phyloP scores from a whole-genome alignment of 2,113 vertebrate species.

The Fregetta grallaria region DNA sequence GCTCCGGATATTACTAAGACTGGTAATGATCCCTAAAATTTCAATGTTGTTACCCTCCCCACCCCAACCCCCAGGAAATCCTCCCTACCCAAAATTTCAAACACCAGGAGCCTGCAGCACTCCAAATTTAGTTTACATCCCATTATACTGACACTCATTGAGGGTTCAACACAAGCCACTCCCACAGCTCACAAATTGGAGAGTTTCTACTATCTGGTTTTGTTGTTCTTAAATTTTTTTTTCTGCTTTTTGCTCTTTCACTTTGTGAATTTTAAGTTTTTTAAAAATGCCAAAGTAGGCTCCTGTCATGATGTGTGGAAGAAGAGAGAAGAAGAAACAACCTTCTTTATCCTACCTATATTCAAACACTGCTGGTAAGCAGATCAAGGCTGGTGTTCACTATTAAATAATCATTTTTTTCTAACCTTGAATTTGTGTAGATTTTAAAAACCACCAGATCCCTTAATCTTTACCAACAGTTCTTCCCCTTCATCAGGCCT shows the following conservation, averaged over 20 bases:
- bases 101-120: not conserved
- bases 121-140: not conserved
- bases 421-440: not conserved
- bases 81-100: not conserved
- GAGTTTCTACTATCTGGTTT: not conserved
- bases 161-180: not conserved
- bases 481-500: not conserved
- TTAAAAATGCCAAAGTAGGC: not conserved
- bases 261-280: not conserved
- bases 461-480: not conserved
- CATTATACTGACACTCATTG: not conserved
- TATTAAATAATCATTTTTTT: not conserved
- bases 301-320: accelerated
- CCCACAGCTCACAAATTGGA: not conserved
- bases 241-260: not conserved
- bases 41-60: not conserved
- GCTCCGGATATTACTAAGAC: not conserved
- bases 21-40: not conserved
- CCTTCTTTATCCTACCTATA: not conserved
- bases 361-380: not conserved
- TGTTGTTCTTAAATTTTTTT: not conserved
- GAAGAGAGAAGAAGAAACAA: not conserved
- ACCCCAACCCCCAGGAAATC: not conserved
- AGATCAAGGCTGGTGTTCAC: not conserved
- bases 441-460: not conserved